Conservation (phyloP, 1,140 invertebrate genomes). For the Lepeophtheirus salmonis region DNA sequence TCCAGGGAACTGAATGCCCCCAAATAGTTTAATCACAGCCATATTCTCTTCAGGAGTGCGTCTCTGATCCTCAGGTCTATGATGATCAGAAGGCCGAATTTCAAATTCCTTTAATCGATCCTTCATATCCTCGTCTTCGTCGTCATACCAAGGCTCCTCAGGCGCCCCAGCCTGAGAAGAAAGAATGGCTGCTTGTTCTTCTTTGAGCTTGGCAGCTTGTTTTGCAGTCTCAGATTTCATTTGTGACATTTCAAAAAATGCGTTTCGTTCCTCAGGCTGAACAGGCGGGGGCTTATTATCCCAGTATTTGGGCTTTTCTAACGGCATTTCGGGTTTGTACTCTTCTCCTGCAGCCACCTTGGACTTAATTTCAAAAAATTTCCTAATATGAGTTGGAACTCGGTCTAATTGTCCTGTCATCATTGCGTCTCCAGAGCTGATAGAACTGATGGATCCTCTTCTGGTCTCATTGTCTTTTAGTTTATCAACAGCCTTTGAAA, state of each 20-base stretch:
- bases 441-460: too few relatives aligned
- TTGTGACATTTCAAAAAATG: constrained; percentile 9
- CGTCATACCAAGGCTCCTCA: constrained; percentile 11
- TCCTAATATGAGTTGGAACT: constrained; percentile 3
- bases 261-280: not conserved
- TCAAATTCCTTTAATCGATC: not conserved
- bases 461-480: too few relatives aligned
- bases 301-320: constrained; percentile 14
- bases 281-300: not conserved
- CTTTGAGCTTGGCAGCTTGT: not conserved
- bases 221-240: not conserved
- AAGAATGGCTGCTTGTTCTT: not conserved
- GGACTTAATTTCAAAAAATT: constrained; percentile 7
- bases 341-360: constrained; percentile 3
- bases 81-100: constrained; percentile 1
- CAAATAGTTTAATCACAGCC: constrained; percentile 10
- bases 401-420: constrained; percentile 2
- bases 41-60: constrained; percentile 13
- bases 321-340: constrained; percentile 6
- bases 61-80: not conserved
- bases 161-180: not conserved
- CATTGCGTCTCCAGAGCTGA: not conserved
- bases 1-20: constrained; percentile 11
- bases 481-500: not conserved
- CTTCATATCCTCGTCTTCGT: constrained; percentile 2